Percentiles rank a stretch among this genome's conserved stretches.
Conservation (phyloP, 1,140 invertebrate species). For the Stenopsyche tienmushanensis region DNA sequence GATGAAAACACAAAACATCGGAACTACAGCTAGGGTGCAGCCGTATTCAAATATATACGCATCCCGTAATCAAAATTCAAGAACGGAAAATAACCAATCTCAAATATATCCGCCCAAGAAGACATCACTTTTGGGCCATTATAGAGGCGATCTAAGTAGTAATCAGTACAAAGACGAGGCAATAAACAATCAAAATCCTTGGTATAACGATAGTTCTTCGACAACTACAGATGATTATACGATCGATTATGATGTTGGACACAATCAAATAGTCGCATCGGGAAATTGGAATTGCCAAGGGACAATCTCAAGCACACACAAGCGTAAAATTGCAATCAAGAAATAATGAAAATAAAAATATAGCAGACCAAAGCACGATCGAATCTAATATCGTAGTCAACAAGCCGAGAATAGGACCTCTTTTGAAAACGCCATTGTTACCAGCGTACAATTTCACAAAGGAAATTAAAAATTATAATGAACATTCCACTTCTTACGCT, state of each 20-base stretch:
- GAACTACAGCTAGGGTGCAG: slow-evolving; percentile 17
- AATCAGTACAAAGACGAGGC: slow-evolving; percentile 9
- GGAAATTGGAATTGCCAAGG: no score
- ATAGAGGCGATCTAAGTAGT: no score
- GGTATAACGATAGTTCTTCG: slow-evolving; percentile 17
- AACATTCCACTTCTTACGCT: neutral
- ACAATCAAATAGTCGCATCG: no score
- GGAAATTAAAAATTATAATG: neutral
- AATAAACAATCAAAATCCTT: neutral
- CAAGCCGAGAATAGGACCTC: neutral
- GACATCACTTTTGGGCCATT: slow-evolving; percentile 8
- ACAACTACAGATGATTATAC: neutral
- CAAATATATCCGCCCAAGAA: slow-evolving; percentile 5
- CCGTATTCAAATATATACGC: slow-evolving; percentile 17
- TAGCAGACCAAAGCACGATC: no score
- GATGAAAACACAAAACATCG: slow-evolving; percentile 22
- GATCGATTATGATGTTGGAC: neutral
- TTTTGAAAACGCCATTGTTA: slow-evolving; percentile 13
- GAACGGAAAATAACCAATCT: neutral
- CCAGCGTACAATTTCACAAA: neutral
- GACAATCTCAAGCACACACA: no score
- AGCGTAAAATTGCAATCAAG: no score
- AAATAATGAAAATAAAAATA: no score
- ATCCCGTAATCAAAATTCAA: neutral
- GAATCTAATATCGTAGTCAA: neutral